phyloP scores from a whole-genome alignment of 1,140 invertebrate genomes.

The Ylistrum balloti region DNA sequence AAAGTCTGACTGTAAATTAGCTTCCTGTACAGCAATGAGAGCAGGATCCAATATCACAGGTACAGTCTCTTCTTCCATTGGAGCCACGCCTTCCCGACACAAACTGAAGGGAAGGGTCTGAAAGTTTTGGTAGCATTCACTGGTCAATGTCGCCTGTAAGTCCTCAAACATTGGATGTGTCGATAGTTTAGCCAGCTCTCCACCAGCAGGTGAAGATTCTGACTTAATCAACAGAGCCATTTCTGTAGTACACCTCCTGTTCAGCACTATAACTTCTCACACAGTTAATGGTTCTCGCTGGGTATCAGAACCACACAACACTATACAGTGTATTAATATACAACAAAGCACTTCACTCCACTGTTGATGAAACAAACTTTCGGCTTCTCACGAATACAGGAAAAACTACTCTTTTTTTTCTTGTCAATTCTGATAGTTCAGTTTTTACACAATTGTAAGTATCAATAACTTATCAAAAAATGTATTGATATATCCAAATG shows the following conservation, averaged over 20 bases:
- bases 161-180: slow-evolving; percentile 70
- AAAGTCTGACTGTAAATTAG: slow-evolving; percentile 71
- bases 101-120: slow-evolving; percentile 59
- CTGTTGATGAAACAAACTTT: too few species aligned
- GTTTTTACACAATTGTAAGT: too few species aligned
- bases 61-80: background rate
- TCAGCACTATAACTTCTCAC: background rate
- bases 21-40: slow-evolving; percentile 70
- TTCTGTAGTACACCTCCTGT: background rate
- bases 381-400: too few species aligned
- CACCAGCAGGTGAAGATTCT: background rate
- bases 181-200: slow-evolving; percentile 61
- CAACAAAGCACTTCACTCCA: too few species aligned
- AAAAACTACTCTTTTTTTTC: too few species aligned
- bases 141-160: slow-evolving; percentile 64
- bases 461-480: too few species aligned
- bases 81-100: slow-evolving; percentile 37
- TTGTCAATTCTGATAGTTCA: too few species aligned
- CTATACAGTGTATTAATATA: too few species aligned
- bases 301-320: too few species aligned
- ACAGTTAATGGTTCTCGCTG: background rate
- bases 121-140: slow-evolving; percentile 61
- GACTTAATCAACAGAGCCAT: background rate
- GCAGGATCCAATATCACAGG: slow-evolving; percentile 55
- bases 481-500: too few species aligned